These are phyloP conservation scores for Antheraea assamensis DNA, from an alignment of 2,888 invertebrate genomes.

Conservation along the genomic window DNA sequence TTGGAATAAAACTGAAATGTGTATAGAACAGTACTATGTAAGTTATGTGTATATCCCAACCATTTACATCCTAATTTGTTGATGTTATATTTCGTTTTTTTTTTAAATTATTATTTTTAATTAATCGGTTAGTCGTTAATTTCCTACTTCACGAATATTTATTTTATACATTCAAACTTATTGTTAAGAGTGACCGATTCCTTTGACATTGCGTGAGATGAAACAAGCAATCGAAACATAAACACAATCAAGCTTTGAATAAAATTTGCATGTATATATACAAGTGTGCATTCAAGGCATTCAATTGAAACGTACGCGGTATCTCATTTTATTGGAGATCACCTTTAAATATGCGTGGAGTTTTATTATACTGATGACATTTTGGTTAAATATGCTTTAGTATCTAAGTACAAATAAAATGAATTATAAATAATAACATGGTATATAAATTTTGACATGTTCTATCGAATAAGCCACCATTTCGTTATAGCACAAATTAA, in stretches of 20 bases:
- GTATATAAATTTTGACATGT: no score
- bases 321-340: background rate
- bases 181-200: background rate
- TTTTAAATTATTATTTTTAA: background rate
- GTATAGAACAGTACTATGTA: no score
- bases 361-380: background rate
- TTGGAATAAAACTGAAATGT: no score
- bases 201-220: background rate
- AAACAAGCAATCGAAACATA: constrained; percentile 1
- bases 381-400: no score
- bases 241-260: constrained; percentile 1
- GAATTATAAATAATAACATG: no score
- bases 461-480: background rate
- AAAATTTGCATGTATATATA: background rate
- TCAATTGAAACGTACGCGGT: background rate
- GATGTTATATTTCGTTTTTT: background rate
- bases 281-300: background rate
- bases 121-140: background rate
- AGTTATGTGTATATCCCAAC: no score
- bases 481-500: background rate
- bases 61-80: no score
- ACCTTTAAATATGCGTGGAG: background rate
- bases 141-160: background rate
- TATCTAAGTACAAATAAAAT: no score
- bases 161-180: background rate